These are phyloP conservation scores for Gopherus evgoodei DNA, from an alignment of 2,113 vertebrate genomes.

Conservation along the genomic window DNA sequence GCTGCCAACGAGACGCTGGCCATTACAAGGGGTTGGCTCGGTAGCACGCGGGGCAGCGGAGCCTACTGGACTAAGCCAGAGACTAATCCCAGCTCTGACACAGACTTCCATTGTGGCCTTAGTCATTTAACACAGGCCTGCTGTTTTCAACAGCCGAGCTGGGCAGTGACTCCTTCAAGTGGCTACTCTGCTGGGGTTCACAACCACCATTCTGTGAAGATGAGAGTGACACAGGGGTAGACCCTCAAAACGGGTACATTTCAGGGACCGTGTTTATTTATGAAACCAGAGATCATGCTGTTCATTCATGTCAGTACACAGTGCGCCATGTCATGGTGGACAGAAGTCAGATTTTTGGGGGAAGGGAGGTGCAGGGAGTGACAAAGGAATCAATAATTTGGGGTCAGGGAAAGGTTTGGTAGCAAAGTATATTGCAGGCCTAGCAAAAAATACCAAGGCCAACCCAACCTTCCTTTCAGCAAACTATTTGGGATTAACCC, in stretches of 20 bases:
- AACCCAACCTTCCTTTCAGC: neutral
- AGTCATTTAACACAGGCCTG: neutral
- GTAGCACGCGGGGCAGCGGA: neutral
- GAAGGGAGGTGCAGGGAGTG: neutral
- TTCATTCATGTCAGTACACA: neutral
- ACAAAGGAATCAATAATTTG: neutral
- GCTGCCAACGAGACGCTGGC: neutral
- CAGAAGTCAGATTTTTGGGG: neutral
- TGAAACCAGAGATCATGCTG: neutral
- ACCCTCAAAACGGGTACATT: neutral
- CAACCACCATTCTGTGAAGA: neutral
- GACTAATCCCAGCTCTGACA: neutral
- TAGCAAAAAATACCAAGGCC: conserved; percentile 9
- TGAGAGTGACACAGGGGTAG: neutral
- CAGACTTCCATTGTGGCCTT: neutral
- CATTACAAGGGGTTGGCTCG: neutral
- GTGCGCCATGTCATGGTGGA: neutral
- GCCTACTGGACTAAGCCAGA: no score
- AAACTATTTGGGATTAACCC: neutral
- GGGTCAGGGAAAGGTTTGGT: neutral
- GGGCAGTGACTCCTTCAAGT: neutral
- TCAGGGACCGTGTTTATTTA: neutral
- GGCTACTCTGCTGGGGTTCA: neutral
- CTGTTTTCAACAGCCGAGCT: neutral
- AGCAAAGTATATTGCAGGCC: conserved; percentile 7